phyloP scores from a whole-genome alignment of 2,113 vertebrate species.

The Anoura caudifer region DNA sequence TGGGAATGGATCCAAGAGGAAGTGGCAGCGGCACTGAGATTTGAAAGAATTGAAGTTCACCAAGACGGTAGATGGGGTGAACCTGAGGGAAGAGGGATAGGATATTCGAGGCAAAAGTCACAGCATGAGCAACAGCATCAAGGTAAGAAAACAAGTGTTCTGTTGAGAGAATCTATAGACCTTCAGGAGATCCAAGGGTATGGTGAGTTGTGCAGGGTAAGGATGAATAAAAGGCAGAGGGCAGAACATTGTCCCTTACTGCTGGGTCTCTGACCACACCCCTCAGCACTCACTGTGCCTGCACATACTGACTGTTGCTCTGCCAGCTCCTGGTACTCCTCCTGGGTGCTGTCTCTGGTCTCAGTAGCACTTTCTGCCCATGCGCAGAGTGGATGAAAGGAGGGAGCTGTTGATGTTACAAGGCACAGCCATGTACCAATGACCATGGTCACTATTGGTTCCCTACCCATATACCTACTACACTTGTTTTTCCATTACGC shows the following conservation, averaged over 20 bases:
- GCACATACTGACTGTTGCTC: background rate
- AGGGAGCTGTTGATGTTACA: background rate
- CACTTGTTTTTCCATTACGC: background rate
- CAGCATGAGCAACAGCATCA: background rate
- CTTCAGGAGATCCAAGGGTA: background rate
- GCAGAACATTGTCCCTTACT: background rate
- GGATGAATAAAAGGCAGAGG: background rate
- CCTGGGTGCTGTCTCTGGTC: background rate
- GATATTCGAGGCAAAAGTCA: background rate
- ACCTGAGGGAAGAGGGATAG: background rate
- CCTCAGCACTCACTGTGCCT: background rate
- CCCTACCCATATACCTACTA: too few relatives aligned
- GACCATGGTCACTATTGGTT: background rate
- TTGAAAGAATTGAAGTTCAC: background rate
- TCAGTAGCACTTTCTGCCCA: background rate
- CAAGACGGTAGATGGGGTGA: background rate
- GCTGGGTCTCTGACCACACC: too few relatives aligned
- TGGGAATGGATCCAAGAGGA: constrained; percentile 40
- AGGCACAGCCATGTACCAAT: background rate
- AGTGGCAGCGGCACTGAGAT: background rate
- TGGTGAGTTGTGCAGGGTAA: background rate
- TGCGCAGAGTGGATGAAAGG: background rate
- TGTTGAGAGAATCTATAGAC: background rate
- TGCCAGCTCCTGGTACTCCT: background rate
- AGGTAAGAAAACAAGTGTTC: background rate